Conservation (phyloP, 2,888 invertebrate genomes). For the Poecilus cupreus region DNA sequence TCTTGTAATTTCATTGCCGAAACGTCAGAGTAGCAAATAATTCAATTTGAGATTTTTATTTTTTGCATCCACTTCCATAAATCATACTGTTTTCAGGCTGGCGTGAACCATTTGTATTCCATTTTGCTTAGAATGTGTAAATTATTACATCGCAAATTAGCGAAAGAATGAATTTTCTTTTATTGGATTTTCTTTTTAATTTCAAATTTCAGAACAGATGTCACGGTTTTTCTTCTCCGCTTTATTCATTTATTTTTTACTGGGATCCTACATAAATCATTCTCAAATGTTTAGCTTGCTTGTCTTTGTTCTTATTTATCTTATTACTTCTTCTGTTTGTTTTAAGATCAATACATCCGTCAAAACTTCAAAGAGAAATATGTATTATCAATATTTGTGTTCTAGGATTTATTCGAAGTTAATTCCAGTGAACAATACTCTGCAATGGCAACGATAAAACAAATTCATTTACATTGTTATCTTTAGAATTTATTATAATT, state of each 20-base stretch:
- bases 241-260: slow-evolving; percentile 50
- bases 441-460: not conserved
- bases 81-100: slow-evolving; percentile 25
- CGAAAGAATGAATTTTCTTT: slow-evolving; percentile 56
- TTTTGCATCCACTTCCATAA: slow-evolving; percentile 41
- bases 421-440: not conserved
- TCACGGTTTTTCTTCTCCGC: slow-evolving; percentile 44
- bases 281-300: slow-evolving; percentile 15
- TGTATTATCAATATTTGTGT: slow-evolving; percentile 28
- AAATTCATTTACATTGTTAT: not conserved
- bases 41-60: slow-evolving; percentile 52
- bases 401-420: not conserved
- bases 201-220: slow-evolving; percentile 58
- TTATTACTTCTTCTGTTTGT: slow-evolving; percentile 41
- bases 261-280: slow-evolving; percentile 41
- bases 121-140: slow-evolving; percentile 59
- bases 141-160: slow-evolving; percentile 58
- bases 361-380: slow-evolving; percentile 10
- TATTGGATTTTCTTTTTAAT: slow-evolving; percentile 59
- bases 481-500: not conserved
- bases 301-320: slow-evolving; percentile 44
- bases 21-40: slow-evolving; percentile 54
- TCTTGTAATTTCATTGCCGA: slow-evolving; percentile 49
- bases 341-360: slow-evolving; percentile 26
- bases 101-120: slow-evolving; percentile 52